phyloP scores from a whole-genome alignment of 2,797 vertebrate species.

The Agapornis canus region DNA sequence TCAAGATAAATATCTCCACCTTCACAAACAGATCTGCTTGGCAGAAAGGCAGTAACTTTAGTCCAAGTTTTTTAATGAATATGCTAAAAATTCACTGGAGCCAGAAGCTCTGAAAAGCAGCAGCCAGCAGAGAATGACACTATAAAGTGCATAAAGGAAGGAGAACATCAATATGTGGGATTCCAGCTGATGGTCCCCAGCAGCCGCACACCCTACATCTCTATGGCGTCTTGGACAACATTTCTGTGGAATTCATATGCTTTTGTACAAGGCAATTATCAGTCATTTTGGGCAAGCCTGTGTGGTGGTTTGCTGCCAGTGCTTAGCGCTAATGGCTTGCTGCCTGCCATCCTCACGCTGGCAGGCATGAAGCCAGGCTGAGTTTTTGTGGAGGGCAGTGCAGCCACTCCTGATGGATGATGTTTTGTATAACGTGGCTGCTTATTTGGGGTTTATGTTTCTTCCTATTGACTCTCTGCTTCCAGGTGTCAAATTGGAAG shows the following conservation, averaged over 20 bases:
- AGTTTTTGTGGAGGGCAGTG: background rate
- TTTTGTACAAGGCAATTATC: background rate
- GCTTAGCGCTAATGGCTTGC: background rate
- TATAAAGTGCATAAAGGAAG: background rate
- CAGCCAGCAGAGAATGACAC: background rate
- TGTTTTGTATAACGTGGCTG: rapidly evolving
- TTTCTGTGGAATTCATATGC: background rate
- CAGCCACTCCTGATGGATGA: background rate
- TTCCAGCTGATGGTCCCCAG: background rate
- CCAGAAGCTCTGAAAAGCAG: background rate
- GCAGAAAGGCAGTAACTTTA: background rate
- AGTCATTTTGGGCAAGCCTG: background rate
- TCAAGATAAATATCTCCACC: background rate
- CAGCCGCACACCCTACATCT: rapidly evolving
- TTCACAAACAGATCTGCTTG: background rate
- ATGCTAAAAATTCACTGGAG: background rate
- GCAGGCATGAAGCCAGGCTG: background rate
- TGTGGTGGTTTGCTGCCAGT: background rate
- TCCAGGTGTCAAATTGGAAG: background rate
- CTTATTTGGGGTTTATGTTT: background rate
- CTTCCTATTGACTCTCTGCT: background rate
- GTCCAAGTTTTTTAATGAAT: conserved; percentile 39
- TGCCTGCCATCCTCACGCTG: background rate
- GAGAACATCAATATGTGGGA: rapidly evolving
- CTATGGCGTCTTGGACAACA: background rate